These are phyloP conservation scores for Nipponia nippon DNA, from an alignment of 2,113 vertebrate genomes.

Conservation along the genomic window DNA sequence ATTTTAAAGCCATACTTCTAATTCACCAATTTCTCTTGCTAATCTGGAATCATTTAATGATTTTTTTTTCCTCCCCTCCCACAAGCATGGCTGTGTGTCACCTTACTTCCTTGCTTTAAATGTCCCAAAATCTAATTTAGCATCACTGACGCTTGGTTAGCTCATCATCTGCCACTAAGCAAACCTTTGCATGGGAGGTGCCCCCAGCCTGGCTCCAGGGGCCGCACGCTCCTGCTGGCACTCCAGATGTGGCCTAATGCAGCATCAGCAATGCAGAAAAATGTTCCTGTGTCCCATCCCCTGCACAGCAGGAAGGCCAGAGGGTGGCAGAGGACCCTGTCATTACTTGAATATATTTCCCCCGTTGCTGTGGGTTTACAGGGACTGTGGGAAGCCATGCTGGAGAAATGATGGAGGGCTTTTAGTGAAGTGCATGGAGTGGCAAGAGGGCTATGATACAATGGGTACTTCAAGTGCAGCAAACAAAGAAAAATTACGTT, in stretches of 20 bases:
- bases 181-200: background rate
- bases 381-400: background rate
- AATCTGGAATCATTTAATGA: background rate
- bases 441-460: background rate
- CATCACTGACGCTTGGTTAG: background rate
- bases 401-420: fast-evolving
- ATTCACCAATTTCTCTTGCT: background rate
- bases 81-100: background rate
- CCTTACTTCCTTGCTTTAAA: background rate
- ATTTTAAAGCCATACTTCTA: background rate
- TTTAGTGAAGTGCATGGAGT: background rate
- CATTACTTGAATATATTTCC: background rate
- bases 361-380: background rate
- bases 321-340: background rate
- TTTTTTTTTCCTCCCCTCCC: background rate
- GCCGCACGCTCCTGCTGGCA: fast-evolving
- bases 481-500: background rate
- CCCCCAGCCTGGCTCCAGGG: background rate
- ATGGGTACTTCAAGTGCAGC: background rate
- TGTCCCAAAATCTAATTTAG: background rate
- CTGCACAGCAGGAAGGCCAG: background rate
- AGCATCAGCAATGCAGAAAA: background rate
- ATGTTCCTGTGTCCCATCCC: background rate
- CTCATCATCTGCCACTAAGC: background rate
- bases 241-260: background rate